phyloP scores from a whole-genome alignment of 2,888 invertebrate species.

The Nineta flava region DNA sequence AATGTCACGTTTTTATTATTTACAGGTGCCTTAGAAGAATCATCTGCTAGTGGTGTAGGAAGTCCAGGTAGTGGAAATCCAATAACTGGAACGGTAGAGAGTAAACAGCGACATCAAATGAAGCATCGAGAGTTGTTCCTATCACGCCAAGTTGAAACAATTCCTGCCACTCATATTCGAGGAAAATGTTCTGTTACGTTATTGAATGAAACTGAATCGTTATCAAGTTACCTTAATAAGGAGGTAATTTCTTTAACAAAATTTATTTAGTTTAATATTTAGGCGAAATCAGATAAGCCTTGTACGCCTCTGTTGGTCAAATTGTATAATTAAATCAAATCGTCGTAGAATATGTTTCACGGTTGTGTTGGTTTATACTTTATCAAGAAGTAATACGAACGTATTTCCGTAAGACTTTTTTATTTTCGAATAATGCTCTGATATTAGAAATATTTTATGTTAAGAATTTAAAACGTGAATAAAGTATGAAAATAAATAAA shows the following conservation, averaged over 20 bases:
- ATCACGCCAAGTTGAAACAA: constrained; percentile 91
- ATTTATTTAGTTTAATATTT: constrained; percentile 17
- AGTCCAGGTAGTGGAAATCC: not conserved
- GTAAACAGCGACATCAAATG: constrained; percentile 86
- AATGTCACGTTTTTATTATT: no score
- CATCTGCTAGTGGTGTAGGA: constrained; percentile 8
- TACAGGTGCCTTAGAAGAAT: constrained; percentile 13
- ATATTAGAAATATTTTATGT: no score
- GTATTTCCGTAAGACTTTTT: no score
- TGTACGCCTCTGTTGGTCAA: no score
- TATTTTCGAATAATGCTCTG: no score
- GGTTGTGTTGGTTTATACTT: no score
- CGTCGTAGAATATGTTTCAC: no score
- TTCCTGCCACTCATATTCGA: constrained; percentile 97
- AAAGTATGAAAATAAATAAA: no score
- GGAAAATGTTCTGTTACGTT: constrained; percentile 98
- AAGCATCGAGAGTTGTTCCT: constrained; percentile 97
- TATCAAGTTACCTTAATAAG: constrained; percentile 91
- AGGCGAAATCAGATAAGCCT: no score
- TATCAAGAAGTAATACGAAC: no score
- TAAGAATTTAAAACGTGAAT: no score
- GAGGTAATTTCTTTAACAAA: constrained; percentile 44
- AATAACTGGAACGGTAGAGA: constrained; percentile 42
- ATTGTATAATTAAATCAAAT: no score
- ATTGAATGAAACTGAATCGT: constrained; percentile 96